These are phyloP conservation scores for Furcula furcula DNA, from an alignment of 2,888 invertebrate genomes.

Conservation along the genomic window DNA sequence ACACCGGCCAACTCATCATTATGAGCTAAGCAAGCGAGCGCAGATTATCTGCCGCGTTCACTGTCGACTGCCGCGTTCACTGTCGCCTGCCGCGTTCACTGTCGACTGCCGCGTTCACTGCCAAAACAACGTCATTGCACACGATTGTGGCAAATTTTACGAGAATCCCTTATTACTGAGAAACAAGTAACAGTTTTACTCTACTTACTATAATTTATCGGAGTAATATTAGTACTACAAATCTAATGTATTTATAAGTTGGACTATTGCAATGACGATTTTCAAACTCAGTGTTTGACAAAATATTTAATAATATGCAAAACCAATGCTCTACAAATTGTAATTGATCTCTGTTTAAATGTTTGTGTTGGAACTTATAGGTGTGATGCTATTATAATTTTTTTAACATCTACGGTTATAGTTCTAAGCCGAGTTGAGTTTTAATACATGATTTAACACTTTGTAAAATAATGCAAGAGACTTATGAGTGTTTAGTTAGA, in stretches of 20 bases:
- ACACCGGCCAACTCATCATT: conserved; percentile 89
- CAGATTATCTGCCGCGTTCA: no score
- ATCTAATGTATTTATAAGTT: conserved; percentile 16
- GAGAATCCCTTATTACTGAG: background rate
- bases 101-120: conserved; percentile 8
- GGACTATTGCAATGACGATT: conserved; percentile 16
- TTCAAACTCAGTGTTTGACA: conserved; percentile 17
- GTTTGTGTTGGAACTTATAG: conserved; percentile 22
- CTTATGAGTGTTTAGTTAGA: background rate
- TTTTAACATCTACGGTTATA: conserved; percentile 10
- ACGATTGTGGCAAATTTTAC: background rate
- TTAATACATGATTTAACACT: conserved; percentile 13
- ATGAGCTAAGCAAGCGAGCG: conserved; percentile 83
- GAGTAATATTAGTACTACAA: conserved; percentile 19
- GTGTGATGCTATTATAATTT: conserved; percentile 11
- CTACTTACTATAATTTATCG: background rate
- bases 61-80: background rate
- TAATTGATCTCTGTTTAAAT: conserved; percentile 31
- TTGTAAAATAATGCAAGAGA: conserved; percentile 2
- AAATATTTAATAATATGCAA: conserved; percentile 15
- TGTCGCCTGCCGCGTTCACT: conserved; percentile 21
- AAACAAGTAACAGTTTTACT: background rate
- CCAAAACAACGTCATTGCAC: background rate
- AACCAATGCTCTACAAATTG: conserved; percentile 29
- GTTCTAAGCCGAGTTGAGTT: conserved; percentile 11